Evolutionary conservation across 2,888 invertebrate species (phyloP).

Genomic region (Drosophila pseudotalamancana): DNA sequence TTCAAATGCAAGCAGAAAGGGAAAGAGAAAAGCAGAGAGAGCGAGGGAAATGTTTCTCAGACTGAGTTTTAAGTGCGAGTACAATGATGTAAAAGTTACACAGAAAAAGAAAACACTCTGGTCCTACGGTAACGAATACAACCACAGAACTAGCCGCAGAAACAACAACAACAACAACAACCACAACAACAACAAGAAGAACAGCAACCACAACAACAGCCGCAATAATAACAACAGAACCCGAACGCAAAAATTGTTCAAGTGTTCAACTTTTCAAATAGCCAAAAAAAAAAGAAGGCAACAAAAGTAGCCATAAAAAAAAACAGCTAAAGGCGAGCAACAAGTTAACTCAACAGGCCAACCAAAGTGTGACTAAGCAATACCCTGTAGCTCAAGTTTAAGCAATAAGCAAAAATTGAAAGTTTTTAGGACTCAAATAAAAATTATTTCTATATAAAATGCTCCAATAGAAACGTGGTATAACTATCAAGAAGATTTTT

Average conservation of each 20-base stretch:
- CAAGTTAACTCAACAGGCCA: slow-evolving; percentile 25
- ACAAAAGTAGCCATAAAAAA: slow-evolving; percentile 25
- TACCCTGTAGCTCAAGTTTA: slow-evolving; percentile 22
- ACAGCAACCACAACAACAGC: slow-evolving; percentile 39
- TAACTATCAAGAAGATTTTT: too few species aligned
- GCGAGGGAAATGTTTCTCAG: slow-evolving; percentile 10
- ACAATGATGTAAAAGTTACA: slow-evolving; percentile 45
- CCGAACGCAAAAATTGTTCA: slow-evolving; percentile 42
- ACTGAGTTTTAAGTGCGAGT: neutral
- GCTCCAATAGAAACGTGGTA: too few species aligned
- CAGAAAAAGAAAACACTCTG: slow-evolving; percentile 32
- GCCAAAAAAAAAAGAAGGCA: slow-evolving; percentile 3
- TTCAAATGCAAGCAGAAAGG: neutral
- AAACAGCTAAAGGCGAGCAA: slow-evolving; percentile 21
- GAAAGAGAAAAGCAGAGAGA: slow-evolving; percentile 1
- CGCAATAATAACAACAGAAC: slow-evolving; percentile 30
- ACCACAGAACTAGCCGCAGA: slow-evolving; percentile 22
- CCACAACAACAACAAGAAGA: slow-evolving; percentile 46
- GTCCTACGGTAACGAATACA: slow-evolving; percentile 60
- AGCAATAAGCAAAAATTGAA: neutral
- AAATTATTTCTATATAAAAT: too few species aligned
- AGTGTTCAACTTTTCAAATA: slow-evolving; percentile 29
- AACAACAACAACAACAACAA: slow-evolving; percentile 22
- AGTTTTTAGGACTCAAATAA: too few species aligned
- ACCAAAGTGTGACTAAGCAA: slow-evolving; percentile 14